phyloP scores from a whole-genome alignment of 2,888 invertebrate genomes.

The Metalampra italica region DNA sequence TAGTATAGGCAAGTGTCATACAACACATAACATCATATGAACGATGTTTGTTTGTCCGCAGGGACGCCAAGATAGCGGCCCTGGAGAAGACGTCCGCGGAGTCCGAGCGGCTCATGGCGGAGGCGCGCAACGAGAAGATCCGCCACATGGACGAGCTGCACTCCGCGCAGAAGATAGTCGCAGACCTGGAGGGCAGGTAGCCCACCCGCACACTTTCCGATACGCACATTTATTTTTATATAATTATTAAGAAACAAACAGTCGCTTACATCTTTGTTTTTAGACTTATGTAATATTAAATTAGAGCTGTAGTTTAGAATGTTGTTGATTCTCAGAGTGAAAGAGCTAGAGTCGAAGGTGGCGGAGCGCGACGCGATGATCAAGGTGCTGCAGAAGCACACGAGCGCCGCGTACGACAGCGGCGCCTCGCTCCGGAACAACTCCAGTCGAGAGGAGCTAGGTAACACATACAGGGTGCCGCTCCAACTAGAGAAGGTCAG shows the following conservation, averaged over 20 bases:
- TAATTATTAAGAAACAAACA: no score
- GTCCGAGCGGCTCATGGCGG: slow-evolving; percentile 90
- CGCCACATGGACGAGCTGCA: slow-evolving; percentile 94
- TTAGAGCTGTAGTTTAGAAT: no score
- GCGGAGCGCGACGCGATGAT: slow-evolving; percentile 95
- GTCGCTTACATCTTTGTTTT: neutral
- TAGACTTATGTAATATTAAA: no score
- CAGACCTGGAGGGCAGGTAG: slow-evolving; percentile 90
- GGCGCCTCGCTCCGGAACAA: slow-evolving; percentile 75
- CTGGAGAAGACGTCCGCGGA: slow-evolving; percentile 90
- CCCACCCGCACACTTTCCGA: no score
- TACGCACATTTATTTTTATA: no score
- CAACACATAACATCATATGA: no score
- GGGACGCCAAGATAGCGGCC: slow-evolving; percentile 91
- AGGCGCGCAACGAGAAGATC: slow-evolving; percentile 91
- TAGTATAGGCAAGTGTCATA: no score
- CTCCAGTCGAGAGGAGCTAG: slow-evolving; percentile 71
- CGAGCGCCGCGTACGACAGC: slow-evolving; percentile 83
- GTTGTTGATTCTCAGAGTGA: slow-evolving; percentile 74
- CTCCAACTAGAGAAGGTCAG: no score
- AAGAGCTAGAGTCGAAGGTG: slow-evolving; percentile 91
- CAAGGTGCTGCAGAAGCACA: slow-evolving; percentile 89
- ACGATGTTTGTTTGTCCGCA: slow-evolving; percentile 32
- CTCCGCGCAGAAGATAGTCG: slow-evolving; percentile 89
- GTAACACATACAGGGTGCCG: slow-evolving; percentile 25